Evolutionary conservation across 23 tunicate genomes (phyloP), one percentile per base, ranked within the genome.

Genomic region (Aplidium turbinatum): DNA sequence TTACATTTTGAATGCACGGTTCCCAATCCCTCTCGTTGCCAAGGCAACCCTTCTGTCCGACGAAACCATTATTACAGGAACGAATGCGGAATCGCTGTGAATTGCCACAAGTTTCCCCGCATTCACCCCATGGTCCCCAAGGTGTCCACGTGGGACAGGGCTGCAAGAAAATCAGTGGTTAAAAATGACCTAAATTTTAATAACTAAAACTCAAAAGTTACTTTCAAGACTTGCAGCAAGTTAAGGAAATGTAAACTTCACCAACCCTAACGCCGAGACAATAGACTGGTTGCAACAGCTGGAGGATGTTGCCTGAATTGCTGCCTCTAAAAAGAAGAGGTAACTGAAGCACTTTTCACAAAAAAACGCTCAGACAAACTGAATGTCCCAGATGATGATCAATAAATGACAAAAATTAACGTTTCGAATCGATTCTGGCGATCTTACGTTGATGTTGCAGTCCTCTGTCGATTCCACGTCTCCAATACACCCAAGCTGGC

Each of bases 1-100:
- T 22, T 21, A 79, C 86, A 42, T 47, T 39, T 42, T 35, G 31
- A 47, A 60, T 61, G 67, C 93, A 85, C 5, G 50, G 31, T 9
- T 78, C 61, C 42, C 47, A 22, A 23, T 85, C 85, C 1, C 58
- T 50, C 19, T 56, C 70, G 4, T 31, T 26, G 11, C 81, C 85
- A 26, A 70, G 1, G 68, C 93, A 85, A 5, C 93, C 93, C 0
- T 35, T 74, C 36, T 69, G 70, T 18, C 84, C 88, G 22, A 40
- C 78, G 3, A n/a, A 66, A 39, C 96, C 96, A 58, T 92, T 85
- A 75, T 79, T 61, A 38, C 96, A 88, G 3, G 57, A 0, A 3
- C 96, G 35, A 1, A 19, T 32, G 26, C 85, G 74, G 20, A 53
- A 21, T 30, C 75, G 84, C 21, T 50, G 61, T 23, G 89, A 87